A percentile compares a stretch with the other conserved stretches of the same genome.
Evolutionary conservation across 1,140 invertebrate species (phyloP).

Genomic region (Popillia japonica): DNA sequence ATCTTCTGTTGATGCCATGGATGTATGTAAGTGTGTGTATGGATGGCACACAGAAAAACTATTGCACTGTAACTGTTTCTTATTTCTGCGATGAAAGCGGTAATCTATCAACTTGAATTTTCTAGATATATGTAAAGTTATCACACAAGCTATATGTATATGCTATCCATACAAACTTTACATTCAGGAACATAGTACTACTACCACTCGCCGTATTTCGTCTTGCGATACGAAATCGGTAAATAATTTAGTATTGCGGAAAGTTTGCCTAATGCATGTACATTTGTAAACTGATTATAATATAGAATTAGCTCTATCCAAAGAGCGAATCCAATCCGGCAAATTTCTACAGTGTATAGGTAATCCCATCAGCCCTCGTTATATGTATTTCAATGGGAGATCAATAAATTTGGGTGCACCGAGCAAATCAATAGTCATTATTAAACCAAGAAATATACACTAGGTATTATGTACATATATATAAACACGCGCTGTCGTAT

Average conservation of each 20-base stretch:
- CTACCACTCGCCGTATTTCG: no score
- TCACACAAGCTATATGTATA: no score
- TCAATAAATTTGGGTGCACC: not conserved
- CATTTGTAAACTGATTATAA: not conserved
- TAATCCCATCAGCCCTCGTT: not conserved
- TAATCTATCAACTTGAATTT: no score
- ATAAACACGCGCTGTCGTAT: not conserved
- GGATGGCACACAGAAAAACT: no score
- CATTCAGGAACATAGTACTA: no score
- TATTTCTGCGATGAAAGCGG: no score
- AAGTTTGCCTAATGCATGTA: not conserved
- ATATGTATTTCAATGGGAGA: not conserved
- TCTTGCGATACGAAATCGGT: not conserved
- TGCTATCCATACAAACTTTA: no score
- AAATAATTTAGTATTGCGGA: not conserved
- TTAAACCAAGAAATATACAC: not conserved
- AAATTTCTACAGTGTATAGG: not conserved
- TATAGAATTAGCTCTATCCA: not conserved
- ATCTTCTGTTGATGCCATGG: no score
- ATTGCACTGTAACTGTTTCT: no score
- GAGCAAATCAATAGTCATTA: constrained; percentile 1
- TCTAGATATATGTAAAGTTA: no score
- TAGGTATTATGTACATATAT: not conserved
- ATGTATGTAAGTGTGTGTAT: no score
- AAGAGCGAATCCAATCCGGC: not conserved